Percentiles rank a stretch among this genome's conserved stretches.
Conservation (phyloP, 2,888 invertebrate species). For the Thyatira batis region DNA sequence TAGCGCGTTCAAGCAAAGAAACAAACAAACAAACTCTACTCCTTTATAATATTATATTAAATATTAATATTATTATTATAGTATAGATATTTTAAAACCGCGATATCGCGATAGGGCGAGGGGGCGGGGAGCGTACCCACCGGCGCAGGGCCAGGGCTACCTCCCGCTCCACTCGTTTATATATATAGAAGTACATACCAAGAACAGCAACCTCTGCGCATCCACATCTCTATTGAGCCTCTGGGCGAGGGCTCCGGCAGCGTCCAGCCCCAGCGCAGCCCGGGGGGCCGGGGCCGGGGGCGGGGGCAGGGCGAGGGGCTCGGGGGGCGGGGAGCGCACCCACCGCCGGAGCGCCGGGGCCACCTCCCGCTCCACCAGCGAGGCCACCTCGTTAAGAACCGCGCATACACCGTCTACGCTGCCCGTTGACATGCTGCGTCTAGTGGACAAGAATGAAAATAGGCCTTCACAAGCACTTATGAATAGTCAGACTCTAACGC, state of each 20-base stretch:
- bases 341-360: conserved; percentile 67
- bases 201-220: conserved; percentile 88
- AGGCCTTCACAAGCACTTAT: too few relatives aligned
- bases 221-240: conserved; percentile 89
- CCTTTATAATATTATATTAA: too few relatives aligned
- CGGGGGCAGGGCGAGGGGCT: conserved; percentile 50
- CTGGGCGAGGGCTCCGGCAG: conserved; percentile 27
- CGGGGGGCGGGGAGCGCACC: conserved; percentile 80
- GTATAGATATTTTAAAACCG: too few relatives aligned
- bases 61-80: too few relatives aligned
- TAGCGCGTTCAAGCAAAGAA: too few relatives aligned
- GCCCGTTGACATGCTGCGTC: conserved; percentile 94
- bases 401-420: conserved; percentile 98
- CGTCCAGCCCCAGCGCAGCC: conserved; percentile 59
- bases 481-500: too few relatives aligned
- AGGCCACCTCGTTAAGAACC: conserved; percentile 95
- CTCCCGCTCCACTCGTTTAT: too few relatives aligned
- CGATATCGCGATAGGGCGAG: too few relatives aligned
- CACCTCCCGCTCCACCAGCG: conserved; percentile 90
- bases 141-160: too few relatives aligned
- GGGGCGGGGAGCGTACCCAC: too few relatives aligned
- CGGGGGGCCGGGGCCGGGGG: conserved; percentile 61
- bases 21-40: too few relatives aligned
- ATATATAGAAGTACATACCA: conserved; percentile 86
- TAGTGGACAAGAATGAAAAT: too few relatives aligned